Conservation (phyloP, 2,113 vertebrate genomes). For the Lampris megalopsis region DNA sequence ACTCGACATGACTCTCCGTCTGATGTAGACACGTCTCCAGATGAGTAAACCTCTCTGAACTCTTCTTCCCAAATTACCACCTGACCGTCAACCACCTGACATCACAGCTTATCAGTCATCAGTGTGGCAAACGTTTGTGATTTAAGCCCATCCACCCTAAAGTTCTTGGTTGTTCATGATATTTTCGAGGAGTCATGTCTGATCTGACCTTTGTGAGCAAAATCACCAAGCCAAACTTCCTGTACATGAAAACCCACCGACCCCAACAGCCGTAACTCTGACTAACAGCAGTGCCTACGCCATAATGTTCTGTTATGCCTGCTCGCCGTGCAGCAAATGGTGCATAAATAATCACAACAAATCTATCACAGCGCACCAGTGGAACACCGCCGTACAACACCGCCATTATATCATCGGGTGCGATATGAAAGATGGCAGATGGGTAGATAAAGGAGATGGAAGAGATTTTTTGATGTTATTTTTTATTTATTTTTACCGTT, state of each 20-base stretch:
- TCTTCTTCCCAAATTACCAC: not conserved
- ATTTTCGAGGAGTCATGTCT: no score
- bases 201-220: no score
- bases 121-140: constrained; percentile 17
- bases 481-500: no score
- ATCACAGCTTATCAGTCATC: not conserved
- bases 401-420: constrained; percentile 3
- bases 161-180: not conserved
- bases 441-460: not conserved
- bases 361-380: not conserved
- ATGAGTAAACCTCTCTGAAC: no score
- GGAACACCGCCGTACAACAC: no score
- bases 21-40: not conserved
- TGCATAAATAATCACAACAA: constrained; percentile 43
- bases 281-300: not conserved
- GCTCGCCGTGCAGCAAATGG: constrained; percentile 56
- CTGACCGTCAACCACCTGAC: constrained; percentile 5
- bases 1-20: no score
- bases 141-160: not conserved
- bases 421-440: constrained; percentile 9
- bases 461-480: not conserved
- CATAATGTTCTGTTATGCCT: constrained; percentile 44
- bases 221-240: no score
- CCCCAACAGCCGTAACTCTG: no score
- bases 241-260: no score